phyloP scores from a whole-genome alignment of 2,888 invertebrate genomes.

The Phaonia tiefii region DNA sequence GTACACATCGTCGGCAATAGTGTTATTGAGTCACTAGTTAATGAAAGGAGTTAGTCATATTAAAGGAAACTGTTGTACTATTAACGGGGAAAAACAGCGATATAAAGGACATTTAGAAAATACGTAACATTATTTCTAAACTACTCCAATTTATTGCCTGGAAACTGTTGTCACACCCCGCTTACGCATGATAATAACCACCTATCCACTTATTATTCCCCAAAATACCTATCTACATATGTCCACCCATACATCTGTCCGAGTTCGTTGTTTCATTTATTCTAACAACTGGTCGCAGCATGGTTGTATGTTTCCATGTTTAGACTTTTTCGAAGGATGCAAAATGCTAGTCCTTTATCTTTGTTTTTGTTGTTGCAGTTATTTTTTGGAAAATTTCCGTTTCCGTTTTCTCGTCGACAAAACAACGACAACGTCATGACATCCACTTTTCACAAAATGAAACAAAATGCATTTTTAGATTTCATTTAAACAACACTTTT shows the following conservation, averaged over 20 bases:
- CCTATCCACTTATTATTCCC: too few species aligned
- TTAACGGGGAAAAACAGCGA: too few species aligned
- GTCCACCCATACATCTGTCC: not conserved
- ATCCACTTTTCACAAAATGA: not conserved
- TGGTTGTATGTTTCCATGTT: not conserved
- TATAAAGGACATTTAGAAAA: too few species aligned
- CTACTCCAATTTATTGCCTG: too few species aligned
- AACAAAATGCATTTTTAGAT: not conserved
- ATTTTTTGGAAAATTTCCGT: conserved; percentile 2
- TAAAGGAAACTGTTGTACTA: too few species aligned
- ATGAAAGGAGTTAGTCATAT: too few species aligned
- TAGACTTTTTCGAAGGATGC: not conserved
- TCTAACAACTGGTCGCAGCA: not conserved
- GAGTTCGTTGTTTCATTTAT: not conserved
- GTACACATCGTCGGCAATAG: too few species aligned
- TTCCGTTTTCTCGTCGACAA: conserved; percentile 11
- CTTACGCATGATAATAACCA: too few species aligned
- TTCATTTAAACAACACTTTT: not conserved
- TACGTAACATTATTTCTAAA: too few species aligned
- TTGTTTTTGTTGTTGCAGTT: not conserved
- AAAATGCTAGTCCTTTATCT: not conserved
- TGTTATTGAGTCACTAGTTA: too few species aligned
- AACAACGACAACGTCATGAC: not conserved
- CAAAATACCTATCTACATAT: too few species aligned
- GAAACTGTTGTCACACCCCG: too few species aligned